Evolutionary conservation across 2,888 invertebrate genomes (phyloP).

Genomic region (Eristalinus aeneus): DNA sequence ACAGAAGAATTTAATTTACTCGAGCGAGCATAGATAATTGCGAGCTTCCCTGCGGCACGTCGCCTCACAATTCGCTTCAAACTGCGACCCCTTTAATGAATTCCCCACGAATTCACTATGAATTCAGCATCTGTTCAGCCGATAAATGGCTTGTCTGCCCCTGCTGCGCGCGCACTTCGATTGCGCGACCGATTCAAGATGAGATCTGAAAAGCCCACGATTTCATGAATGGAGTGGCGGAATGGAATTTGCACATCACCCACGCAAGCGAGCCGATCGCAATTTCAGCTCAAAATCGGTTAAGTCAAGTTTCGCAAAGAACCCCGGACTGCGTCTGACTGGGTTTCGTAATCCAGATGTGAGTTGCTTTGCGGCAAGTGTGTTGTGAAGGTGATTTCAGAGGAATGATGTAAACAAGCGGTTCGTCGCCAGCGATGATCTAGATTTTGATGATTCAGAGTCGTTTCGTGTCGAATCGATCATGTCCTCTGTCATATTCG

Average conservation of each 20-base stretch:
- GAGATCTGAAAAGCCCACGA: background rate
- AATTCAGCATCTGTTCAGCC: conserved; percentile 23
- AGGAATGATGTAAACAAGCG: background rate
- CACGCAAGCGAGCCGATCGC: background rate
- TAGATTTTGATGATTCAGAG: background rate
- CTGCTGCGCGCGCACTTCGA: background rate
- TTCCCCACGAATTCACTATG: background rate
- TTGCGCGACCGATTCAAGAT: conserved; percentile 5
- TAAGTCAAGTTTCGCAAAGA: background rate
- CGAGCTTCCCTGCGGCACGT: background rate
- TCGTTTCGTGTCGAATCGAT: background rate
- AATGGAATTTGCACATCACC: background rate
- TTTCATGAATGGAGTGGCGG: background rate
- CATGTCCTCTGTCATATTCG: background rate
- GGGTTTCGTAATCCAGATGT: background rate
- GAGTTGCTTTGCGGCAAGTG: background rate
- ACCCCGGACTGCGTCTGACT: background rate
- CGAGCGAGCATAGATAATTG: background rate
- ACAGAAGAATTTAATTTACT: background rate
- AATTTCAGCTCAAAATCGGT: background rate
- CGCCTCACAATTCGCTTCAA: background rate
- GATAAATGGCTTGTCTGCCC: background rate
- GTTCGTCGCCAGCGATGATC: background rate
- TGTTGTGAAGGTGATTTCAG: background rate
- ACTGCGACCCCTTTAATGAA: conserved; percentile 1